phyloP scores from a whole-genome alignment of 2,797 vertebrate genomes.

The Sebastes vulpes region DNA sequence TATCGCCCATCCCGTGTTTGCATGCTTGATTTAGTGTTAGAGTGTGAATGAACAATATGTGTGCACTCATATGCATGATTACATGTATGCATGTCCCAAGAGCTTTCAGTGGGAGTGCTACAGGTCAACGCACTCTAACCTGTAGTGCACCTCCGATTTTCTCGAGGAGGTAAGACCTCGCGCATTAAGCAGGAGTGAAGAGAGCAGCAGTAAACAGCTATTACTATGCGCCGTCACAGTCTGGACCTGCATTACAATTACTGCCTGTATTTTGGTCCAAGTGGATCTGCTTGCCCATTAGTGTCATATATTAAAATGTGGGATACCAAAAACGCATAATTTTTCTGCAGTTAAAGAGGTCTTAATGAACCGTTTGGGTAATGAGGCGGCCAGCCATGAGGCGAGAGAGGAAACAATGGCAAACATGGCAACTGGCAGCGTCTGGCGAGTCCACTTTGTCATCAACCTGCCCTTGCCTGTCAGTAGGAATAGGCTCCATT shows the following conservation, averaged over 20 bases:
- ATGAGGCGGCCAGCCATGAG: slow-evolving; percentile 46
- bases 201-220: slow-evolving; percentile 64
- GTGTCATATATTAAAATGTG: slow-evolving; percentile 55
- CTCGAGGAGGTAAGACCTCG: slow-evolving; percentile 34
- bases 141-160: slow-evolving; percentile 37
- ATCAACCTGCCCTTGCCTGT: slow-evolving; percentile 53
- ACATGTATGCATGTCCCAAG: slow-evolving; percentile 32
- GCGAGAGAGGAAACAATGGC: slow-evolving; percentile 38
- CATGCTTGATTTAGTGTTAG: background rate
- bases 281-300: slow-evolving; percentile 58
- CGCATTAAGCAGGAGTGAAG: slow-evolving; percentile 40
- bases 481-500: slow-evolving; percentile 43
- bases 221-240: slow-evolving; percentile 76
- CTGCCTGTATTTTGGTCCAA: slow-evolving; percentile 48
- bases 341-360: slow-evolving; percentile 62
- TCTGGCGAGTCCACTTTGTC: slow-evolving; percentile 48
- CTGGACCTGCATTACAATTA: slow-evolving; percentile 52
- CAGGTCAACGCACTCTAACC: slow-evolving; percentile 50
- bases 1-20: background rate
- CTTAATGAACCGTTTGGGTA: slow-evolving; percentile 69
- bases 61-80: slow-evolving; percentile 41
- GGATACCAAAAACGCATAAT: slow-evolving; percentile 36
- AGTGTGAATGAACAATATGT: slow-evolving; percentile 6
- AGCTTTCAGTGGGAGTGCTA: slow-evolving; percentile 23
- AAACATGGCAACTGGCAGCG: slow-evolving; percentile 42